phyloP scores from a whole-genome alignment of 2,113 vertebrate genomes.

The Sarotherodon lohbergeri region DNA sequence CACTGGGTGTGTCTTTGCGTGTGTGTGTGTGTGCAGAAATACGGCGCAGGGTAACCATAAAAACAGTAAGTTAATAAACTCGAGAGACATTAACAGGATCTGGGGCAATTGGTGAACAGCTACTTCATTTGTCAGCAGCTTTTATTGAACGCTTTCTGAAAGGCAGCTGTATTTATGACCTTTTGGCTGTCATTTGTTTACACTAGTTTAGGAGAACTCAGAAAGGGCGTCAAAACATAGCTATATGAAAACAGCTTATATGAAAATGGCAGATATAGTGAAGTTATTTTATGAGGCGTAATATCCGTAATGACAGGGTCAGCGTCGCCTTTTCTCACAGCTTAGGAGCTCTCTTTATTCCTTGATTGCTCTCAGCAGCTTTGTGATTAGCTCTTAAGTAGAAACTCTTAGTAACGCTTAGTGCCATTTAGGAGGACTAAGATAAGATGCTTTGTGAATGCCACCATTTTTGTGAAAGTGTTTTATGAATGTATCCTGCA shows the following conservation, averaged over 20 bases:
- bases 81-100: conserved; percentile 60
- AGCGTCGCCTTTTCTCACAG: background rate
- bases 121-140: conserved; percentile 62
- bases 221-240: background rate
- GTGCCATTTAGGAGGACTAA: background rate
- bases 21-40: conserved; percentile 20
- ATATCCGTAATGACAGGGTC: background rate
- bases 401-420: background rate
- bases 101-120: conserved; percentile 50
- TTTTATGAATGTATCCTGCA: background rate
- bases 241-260: background rate
- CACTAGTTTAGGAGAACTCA: conserved; percentile 18
- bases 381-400: background rate
- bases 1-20: conserved; percentile 25
- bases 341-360: background rate
- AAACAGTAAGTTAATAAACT: conserved; percentile 69
- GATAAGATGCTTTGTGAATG: background rate
- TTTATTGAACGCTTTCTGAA: conserved; percentile 57
- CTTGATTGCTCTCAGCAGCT: background rate
- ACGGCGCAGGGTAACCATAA: conserved; percentile 50
- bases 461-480: background rate
- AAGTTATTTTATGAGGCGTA: background rate
- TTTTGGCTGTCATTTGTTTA: conserved; percentile 47
- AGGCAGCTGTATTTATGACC: conserved; percentile 56
- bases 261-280: background rate